Percentiles rank a stretch among this genome's conserved stretches.
phyloP scores from a whole-genome alignment of 2,888 invertebrate genomes.

The Nipponacmea schrenckii region DNA sequence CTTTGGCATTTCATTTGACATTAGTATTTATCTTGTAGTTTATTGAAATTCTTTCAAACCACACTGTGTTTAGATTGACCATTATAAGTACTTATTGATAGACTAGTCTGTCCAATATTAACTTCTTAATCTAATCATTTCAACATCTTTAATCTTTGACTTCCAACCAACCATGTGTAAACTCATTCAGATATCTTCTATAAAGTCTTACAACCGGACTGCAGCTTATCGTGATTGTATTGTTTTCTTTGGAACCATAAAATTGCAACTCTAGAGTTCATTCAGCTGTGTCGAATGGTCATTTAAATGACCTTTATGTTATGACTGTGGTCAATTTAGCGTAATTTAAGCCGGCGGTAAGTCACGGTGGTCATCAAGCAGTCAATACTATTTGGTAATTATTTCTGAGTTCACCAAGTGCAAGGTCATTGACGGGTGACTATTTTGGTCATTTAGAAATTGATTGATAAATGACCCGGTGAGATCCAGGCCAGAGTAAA shows the following conservation, averaged over 20 bases:
- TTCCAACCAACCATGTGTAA: too few species aligned
- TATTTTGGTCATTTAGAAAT: not conserved
- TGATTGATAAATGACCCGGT: slow-evolving; percentile 2
- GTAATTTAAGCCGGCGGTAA: slow-evolving; percentile 1
- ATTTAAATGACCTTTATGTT: not conserved
- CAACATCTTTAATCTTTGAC: too few species aligned
- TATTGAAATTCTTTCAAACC: not conserved
- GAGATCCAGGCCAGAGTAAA: not conserved
- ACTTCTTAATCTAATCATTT: not conserved
- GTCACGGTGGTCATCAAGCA: not conserved
- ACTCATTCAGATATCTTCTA: too few species aligned
- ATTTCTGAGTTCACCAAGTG: not conserved
- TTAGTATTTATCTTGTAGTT: not conserved
- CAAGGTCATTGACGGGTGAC: slow-evolving; percentile 5
- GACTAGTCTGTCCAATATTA: not conserved
- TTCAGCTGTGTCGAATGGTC: too few species aligned
- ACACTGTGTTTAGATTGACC: not conserved
- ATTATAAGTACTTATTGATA: not conserved
- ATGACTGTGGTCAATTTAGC: not conserved
- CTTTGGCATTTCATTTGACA: not conserved
- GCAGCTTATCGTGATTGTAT: too few species aligned
- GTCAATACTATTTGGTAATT: not conserved
- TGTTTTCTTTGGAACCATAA: too few species aligned
- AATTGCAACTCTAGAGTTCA: too few species aligned
- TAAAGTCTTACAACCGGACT: too few species aligned